A percentile compares a stretch with the other conserved stretches of the same genome.
phyloP scores from a whole-genome alignment of 1,140 invertebrate species.

The Gryllus bimaculatus region DNA sequence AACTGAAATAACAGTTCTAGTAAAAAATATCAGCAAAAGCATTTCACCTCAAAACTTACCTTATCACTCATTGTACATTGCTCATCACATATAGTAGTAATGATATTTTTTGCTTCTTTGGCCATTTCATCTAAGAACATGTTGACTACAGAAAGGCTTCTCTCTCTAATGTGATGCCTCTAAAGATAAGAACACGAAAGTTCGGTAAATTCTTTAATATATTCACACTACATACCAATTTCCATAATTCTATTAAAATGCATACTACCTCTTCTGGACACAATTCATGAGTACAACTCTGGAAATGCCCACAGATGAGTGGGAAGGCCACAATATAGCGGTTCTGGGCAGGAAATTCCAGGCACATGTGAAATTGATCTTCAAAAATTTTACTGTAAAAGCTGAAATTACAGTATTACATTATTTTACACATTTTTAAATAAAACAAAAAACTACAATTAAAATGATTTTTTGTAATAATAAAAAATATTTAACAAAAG shows the following conservation, averaged over 20 bases:
- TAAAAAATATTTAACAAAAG: too few relatives aligned
- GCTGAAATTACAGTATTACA: conserved; percentile 35
- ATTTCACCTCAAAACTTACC: conserved; percentile 27
- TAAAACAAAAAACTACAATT: neutral
- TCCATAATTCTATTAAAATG: neutral
- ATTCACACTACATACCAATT: neutral
- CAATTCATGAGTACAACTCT: conserved; percentile 93
- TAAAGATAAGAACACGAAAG: conserved; percentile 28
- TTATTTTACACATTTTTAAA: conserved; percentile 13
- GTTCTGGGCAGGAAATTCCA: conserved; percentile 96
- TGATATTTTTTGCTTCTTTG: conserved; percentile 97
- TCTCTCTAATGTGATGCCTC: conserved; percentile 88
- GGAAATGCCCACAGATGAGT: conserved; percentile 94
- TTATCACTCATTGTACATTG: conserved; percentile 91
- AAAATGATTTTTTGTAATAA: too few relatives aligned
- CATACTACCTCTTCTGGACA: conserved; percentile 85
- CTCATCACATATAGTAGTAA: conserved; percentile 96
- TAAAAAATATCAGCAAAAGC: conserved; percentile 9
- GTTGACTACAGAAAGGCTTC: conserved; percentile 93
- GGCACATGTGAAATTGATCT: conserved; percentile 96
- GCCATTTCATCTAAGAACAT: conserved; percentile 98
- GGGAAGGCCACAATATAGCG: conserved; percentile 96
- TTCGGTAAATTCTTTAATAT: conserved; percentile 12
- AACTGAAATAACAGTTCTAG: conserved; percentile 8
- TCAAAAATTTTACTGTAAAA: conserved; percentile 97